Conservation (phyloP, 2,797 vertebrate genomes). For the Graptemys geographica region DNA sequence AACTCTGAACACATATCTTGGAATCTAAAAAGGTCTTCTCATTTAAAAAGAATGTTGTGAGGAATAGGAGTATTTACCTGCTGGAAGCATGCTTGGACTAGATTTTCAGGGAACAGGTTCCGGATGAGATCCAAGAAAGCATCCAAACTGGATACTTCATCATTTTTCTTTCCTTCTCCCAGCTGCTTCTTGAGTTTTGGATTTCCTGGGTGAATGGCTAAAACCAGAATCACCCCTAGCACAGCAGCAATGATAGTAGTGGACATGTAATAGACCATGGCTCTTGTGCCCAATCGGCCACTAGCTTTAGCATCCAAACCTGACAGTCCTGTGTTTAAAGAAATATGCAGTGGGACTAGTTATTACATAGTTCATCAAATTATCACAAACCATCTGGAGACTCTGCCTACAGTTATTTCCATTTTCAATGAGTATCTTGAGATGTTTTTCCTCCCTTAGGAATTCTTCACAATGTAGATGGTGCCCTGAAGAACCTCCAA, state of each 20-base stretch:
- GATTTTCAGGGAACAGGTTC: conserved; percentile 97
- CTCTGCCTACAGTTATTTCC: neutral
- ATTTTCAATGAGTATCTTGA: neutral
- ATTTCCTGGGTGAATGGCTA: conserved; percentile 96
- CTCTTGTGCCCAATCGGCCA: conserved; percentile 95
- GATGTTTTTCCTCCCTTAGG: neutral
- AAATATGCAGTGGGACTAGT: neutral
- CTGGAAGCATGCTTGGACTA: conserved; percentile 98
- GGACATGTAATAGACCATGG: conserved; percentile 98
- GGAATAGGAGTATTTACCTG: conserved; percentile 85
- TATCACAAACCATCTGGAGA: neutral
- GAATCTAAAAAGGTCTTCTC: neutral
- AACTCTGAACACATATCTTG: neutral
- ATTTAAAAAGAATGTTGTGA: neutral
- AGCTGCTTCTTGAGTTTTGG: conserved; percentile 96
- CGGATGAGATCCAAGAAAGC: conserved; percentile 98
- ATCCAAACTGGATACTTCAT: conserved; percentile 97
- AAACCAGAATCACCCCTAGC: conserved; percentile 95
- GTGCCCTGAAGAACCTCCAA: neutral
- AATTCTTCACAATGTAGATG: neutral
- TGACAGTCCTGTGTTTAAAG: conserved; percentile 86
- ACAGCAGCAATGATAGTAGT: conserved; percentile 97
- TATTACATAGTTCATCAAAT: neutral
- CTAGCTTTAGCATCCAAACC: conserved; percentile 98
- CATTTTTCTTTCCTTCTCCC: conserved; percentile 93